Conservation (phyloP, 2,113 vertebrate species). For the Gavialis gangeticus region DNA sequence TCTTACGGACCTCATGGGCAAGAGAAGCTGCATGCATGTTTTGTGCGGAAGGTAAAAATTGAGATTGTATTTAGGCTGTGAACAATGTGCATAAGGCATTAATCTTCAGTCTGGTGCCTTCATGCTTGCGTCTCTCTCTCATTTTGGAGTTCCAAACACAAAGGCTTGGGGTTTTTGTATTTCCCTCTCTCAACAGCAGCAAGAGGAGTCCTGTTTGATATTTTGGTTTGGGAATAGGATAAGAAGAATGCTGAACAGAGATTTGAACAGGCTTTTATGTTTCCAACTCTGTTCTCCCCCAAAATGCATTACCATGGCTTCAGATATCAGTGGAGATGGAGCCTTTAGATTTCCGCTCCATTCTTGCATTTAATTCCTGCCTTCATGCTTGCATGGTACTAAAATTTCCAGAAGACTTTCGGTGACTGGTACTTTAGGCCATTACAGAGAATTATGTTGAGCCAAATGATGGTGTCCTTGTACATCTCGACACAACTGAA, state of each 20-base stretch:
- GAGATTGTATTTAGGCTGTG: not conserved
- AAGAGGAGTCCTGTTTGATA: not conserved
- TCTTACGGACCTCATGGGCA: not conserved
- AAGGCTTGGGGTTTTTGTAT: not conserved
- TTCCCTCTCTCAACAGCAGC: not conserved
- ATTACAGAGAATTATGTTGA: not conserved
- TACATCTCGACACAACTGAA: not conserved
- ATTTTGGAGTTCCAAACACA: no score
- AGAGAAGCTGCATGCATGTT: not conserved
- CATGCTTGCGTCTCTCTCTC: no score
- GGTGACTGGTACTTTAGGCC: not conserved
- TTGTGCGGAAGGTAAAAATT: not conserved
- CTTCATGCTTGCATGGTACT: not conserved
- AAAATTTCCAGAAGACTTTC: not conserved
- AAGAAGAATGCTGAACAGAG: not conserved
- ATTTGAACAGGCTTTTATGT: not conserved
- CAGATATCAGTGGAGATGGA: not conserved
- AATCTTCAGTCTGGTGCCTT: no score
- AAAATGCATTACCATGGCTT: not conserved
- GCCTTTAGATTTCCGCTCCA: not conserved
- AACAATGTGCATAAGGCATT: not conserved
- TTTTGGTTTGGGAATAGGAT: fast-evolving
- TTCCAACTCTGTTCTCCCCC: not conserved
- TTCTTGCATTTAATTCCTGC: not conserved
- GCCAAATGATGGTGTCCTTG: not conserved